These are phyloP conservation scores for Choloepus hoffmanni DNA, from an alignment of 2,113 vertebrate genomes.

Conservation along the genomic window DNA sequence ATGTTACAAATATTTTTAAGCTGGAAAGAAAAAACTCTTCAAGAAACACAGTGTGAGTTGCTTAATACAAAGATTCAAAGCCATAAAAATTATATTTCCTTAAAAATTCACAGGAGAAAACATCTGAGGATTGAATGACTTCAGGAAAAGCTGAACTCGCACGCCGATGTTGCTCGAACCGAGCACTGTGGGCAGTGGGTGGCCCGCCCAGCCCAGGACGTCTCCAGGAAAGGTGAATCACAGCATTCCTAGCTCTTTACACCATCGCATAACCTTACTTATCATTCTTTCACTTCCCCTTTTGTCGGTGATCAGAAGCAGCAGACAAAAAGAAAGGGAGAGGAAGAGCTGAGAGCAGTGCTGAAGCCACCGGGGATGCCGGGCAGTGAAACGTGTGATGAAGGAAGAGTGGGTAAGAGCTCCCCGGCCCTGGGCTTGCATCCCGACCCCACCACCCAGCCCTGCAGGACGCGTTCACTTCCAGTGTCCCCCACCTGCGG, in stretches of 20 bases:
- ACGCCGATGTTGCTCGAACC: fast-evolving
- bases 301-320: neutral
- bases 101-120: neutral
- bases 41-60: neutral
- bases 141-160: neutral
- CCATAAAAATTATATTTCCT: neutral
- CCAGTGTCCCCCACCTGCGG: neutral
- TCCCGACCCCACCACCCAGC: neutral
- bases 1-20: neutral
- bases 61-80: neutral
- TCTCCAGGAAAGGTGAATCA: neutral
- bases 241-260: neutral
- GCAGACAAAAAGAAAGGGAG: neutral
- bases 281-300: neutral
- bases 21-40: neutral
- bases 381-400: neutral
- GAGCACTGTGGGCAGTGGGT: fast-evolving
- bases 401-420: neutral
- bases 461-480: neutral
- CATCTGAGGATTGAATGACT: neutral
- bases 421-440: neutral
- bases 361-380: neutral
- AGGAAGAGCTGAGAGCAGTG: neutral
- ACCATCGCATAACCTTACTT: neutral
- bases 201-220: neutral